phyloP scores from a whole-genome alignment of 2,113 vertebrate genomes.

The Montifringilla adamsi region DNA sequence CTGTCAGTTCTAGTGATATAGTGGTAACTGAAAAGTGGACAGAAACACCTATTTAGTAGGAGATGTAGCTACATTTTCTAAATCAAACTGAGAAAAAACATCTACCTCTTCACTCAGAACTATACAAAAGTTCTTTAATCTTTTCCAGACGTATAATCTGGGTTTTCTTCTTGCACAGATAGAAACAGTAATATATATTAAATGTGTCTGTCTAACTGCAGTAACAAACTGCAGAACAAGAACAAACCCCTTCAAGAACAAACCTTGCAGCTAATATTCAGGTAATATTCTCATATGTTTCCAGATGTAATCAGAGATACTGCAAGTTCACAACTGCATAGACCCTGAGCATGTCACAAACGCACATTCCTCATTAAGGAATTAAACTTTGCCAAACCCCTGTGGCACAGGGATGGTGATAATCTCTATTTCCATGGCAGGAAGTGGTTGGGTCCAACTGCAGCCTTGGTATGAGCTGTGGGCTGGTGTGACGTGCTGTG shows the following conservation, averaged over 20 bases:
- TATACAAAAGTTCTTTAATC: not conserved
- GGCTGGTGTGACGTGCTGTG: not conserved
- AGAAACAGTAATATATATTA: not conserved
- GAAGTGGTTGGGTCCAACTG: rapidly evolving
- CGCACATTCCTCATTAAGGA: not conserved
- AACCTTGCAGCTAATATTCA: not conserved
- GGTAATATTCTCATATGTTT: not conserved
- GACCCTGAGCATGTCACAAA: not conserved
- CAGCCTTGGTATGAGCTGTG: rapidly evolving
- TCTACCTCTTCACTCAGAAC: not conserved
- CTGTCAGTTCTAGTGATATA: not conserved
- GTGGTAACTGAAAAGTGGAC: not conserved
- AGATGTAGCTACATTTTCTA: not conserved
- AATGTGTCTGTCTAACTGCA: not conserved
- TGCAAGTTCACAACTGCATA: not conserved
- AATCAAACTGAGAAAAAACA: not conserved
- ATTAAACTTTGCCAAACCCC: not conserved
- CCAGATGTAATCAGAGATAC: not conserved
- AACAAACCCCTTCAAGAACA: not conserved
- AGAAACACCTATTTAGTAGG: not conserved
- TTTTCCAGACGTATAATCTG: not conserved
- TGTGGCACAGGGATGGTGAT: not conserved
- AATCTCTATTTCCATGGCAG: not conserved
- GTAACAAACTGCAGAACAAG: not conserved
- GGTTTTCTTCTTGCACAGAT: not conserved